Conservation (phyloP, 2,888 invertebrate genomes). For the Coenonympha arcania region DNA sequence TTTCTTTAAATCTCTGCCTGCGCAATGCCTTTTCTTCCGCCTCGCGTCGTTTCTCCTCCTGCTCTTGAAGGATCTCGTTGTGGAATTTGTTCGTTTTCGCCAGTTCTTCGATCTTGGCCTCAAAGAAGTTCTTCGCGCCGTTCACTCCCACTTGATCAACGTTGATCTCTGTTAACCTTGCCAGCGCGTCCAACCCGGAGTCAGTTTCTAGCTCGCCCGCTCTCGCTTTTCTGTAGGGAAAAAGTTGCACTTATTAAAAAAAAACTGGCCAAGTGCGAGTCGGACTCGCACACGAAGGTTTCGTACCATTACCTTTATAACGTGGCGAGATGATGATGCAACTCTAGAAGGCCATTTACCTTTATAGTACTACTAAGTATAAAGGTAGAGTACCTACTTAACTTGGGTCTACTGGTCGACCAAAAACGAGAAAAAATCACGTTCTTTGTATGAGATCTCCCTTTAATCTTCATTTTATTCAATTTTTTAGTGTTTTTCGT, state of each 20-base stretch:
- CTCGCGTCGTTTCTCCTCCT: slow-evolving; percentile 87
- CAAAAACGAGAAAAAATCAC: too few relatives aligned
- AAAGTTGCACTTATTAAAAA: background rate
- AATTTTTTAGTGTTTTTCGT: too few relatives aligned
- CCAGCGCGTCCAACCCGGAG: slow-evolving; percentile 89
- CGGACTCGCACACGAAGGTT: too few relatives aligned
- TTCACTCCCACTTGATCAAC: slow-evolving; percentile 95
- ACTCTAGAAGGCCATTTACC: too few relatives aligned
- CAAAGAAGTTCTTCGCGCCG: slow-evolving; percentile 96
- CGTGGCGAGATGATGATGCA: too few relatives aligned
- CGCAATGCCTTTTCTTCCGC: slow-evolving; percentile 88
- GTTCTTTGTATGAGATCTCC: too few relatives aligned
- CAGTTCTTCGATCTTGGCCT: slow-evolving; percentile 94
- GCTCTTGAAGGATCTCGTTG: slow-evolving; percentile 92
- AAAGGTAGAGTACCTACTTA: too few relatives aligned
- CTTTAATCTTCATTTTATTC: too few relatives aligned
- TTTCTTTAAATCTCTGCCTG: slow-evolving; percentile 89
- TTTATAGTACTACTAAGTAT: too few relatives aligned
- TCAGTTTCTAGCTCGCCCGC: slow-evolving; percentile 91
- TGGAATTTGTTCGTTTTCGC: slow-evolving; percentile 90
- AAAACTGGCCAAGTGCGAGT: too few relatives aligned
- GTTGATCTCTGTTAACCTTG: slow-evolving; percentile 90
- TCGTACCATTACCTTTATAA: too few relatives aligned
- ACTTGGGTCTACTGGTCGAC: too few relatives aligned
- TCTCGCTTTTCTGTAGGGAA: slow-evolving; percentile 84